phyloP scores from a whole-genome alignment of 1,140 invertebrate species.

The Ganaspis sp. region DNA sequence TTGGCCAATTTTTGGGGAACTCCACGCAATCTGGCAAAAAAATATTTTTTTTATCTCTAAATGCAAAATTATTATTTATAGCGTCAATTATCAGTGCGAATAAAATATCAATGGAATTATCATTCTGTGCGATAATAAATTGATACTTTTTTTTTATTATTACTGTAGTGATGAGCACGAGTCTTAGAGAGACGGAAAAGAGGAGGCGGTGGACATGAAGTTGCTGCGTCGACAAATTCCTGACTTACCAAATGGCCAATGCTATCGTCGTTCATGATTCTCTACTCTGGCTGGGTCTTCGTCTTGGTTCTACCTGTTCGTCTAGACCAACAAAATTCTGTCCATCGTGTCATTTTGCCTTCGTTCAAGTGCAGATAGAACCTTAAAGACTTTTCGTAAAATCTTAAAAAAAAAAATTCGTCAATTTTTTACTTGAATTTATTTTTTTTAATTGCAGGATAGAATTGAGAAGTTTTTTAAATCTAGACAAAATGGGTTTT shows the following conservation, averaged over 20 bases:
- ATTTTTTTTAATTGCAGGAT: too few species aligned
- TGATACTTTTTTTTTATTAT: too few species aligned
- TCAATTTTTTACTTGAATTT: too few species aligned
- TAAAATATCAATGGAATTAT: too few species aligned
- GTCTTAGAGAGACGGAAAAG: conserved; percentile 56
- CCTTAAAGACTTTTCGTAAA: not conserved
- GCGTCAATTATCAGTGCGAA: too few species aligned
- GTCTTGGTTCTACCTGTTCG: conserved; percentile 53
- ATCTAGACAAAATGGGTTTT: too few species aligned
- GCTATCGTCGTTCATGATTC: conserved; percentile 58
- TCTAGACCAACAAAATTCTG: conserved; percentile 60
- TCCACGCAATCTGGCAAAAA: too few species aligned
- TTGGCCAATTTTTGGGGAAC: too few species aligned
- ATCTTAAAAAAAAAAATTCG: not conserved
- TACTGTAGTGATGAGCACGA: conserved; percentile 35
- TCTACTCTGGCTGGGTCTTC: conserved; percentile 67
- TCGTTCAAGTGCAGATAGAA: conserved; percentile 53
- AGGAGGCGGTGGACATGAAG: conserved; percentile 57
- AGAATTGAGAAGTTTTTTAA: too few species aligned
- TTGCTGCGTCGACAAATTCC: conserved; percentile 73
- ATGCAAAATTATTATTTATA: too few species aligned
- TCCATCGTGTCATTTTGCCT: conserved; percentile 45
- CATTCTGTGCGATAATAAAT: too few species aligned
- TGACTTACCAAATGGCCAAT: conserved; percentile 71
- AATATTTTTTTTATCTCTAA: too few species aligned